Conservation (phyloP, 2,888 invertebrate species). For the Drosophila koepferae region DNA sequence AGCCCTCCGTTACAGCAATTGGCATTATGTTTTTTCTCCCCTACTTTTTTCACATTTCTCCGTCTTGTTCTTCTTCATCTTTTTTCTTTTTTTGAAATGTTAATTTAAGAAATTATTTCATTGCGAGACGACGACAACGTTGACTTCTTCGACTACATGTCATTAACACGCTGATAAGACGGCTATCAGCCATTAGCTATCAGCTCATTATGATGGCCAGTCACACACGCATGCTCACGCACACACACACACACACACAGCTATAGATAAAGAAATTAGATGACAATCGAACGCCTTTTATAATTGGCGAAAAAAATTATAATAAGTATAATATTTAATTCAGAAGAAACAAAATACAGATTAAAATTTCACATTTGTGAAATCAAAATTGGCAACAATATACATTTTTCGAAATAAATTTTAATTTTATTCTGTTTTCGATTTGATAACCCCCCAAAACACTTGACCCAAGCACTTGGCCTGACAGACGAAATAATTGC, state of each 20-base stretch:
- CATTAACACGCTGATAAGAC: slow-evolving; percentile 66
- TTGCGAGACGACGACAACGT: slow-evolving; percentile 48
- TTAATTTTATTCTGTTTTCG: slow-evolving; percentile 2
- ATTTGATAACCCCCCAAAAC: slow-evolving; percentile 30
- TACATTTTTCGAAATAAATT: slow-evolving; percentile 8
- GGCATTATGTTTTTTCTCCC: not conserved
- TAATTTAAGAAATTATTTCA: slow-evolving; percentile 79
- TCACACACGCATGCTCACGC: slow-evolving; percentile 7
- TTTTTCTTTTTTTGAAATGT: slow-evolving; percentile 44
- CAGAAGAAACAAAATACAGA: not conserved
- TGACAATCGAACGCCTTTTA: slow-evolving; percentile 47
- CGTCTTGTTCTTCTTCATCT: not conserved
- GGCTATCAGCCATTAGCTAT: slow-evolving; percentile 53
- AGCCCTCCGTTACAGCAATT: slow-evolving; percentile 17
- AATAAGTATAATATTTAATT: slow-evolving; percentile 3
- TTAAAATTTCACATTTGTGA: slow-evolving; percentile 10
- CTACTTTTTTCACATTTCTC: not conserved
- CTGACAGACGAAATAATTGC: slow-evolving; percentile 50
- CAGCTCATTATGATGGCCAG: slow-evolving; percentile 61
- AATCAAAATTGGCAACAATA: slow-evolving; percentile 41
- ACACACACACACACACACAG: slow-evolving; percentile 4
- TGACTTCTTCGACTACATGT: slow-evolving; percentile 54
- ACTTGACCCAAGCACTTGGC: slow-evolving; percentile 20
- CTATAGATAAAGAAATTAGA: slow-evolving; percentile 44
- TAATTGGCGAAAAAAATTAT: slow-evolving; percentile 55